Evolutionary conservation across 2,113 vertebrate species (phyloP).

Genomic region (Spheniscus mendiculus): DNA sequence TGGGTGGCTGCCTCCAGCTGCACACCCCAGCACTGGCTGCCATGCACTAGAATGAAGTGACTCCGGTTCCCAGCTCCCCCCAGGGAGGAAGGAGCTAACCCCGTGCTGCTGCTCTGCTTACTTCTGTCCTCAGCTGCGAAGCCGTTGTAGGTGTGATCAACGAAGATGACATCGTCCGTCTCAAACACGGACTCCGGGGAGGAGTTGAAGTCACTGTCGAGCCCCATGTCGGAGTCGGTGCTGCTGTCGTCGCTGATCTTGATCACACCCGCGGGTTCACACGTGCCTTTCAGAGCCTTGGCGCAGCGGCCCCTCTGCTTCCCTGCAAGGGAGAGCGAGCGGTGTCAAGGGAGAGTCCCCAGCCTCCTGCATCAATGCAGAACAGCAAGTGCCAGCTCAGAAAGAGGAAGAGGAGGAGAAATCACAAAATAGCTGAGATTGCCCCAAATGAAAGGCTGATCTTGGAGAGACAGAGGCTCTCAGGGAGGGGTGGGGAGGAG

Average conservation of each 20-base stretch:
- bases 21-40: rapidly evolving
- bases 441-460: not conserved
- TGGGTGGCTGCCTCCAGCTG: not conserved
- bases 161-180: constrained; percentile 89
- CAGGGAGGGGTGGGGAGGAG: not conserved
- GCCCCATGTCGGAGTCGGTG: constrained; percentile 85
- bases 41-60: rapidly evolving
- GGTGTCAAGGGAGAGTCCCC: rapidly evolving
- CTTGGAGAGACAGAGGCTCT: not conserved
- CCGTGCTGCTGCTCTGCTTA: not conserved
- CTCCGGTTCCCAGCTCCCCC: not conserved
- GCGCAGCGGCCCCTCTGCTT: constrained; percentile 79
- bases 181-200: constrained; percentile 92
- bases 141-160: constrained; percentile 74
- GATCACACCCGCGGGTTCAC: constrained; percentile 78
- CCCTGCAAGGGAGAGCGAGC: constrained; percentile 60
- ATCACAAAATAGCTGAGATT: not conserved
- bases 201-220: constrained; percentile 95
- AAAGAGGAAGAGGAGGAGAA: not conserved
- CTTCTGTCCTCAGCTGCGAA: constrained; percentile 48
- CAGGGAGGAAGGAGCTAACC: not conserved
- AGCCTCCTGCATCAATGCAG: rapidly evolving
- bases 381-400: not conserved
- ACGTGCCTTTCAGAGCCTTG: constrained; percentile 76
- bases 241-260: constrained; percentile 95